phyloP scores from a whole-genome alignment of 1,140 invertebrate genomes.

The Leptoteleia sp. region DNA sequence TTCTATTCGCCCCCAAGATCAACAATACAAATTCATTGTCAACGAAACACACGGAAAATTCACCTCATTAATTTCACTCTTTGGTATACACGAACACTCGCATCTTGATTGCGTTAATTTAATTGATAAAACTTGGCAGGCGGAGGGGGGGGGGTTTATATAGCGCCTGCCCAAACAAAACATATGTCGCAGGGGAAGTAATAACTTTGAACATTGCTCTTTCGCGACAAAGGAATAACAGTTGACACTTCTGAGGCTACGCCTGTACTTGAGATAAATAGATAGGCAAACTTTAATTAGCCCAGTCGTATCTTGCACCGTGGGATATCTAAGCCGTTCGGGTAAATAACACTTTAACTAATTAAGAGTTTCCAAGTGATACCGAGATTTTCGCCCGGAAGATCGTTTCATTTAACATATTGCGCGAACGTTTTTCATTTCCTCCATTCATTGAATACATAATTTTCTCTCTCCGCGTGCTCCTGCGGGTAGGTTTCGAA shows the following conservation, averaged over 20 bases:
- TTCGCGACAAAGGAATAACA: conserved; percentile 51
- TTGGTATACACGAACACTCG: not conserved
- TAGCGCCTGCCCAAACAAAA: conserved; percentile 12
- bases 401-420: conserved; percentile 8
- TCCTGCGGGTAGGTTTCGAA: too few species aligned
- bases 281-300: conserved; percentile 62
- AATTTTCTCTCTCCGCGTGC: too few species aligned
- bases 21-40: not conserved
- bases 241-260: conserved; percentile 55
- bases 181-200: conserved; percentile 17
- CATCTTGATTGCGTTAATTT: conserved; percentile 2
- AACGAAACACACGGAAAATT: not conserved
- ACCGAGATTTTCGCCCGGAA: conserved; percentile 27
- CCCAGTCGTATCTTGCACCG: conserved; percentile 46
- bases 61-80: not conserved
- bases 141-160: conserved; percentile 8
- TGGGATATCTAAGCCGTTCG: conserved; percentile 55
- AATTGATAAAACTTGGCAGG: conserved; percentile 29
- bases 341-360: conserved; percentile 55
- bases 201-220: conserved; percentile 43
- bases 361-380: conserved; percentile 49
- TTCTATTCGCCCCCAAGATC: too few species aligned
- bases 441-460: too few species aligned
- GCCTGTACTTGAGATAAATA: conserved; percentile 44
- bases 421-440: not conserved